Base-by-base conservation (phyloP, 53 echinoderm and acorn worm species). In the Mesocentrotus franciscanus region DNA sequence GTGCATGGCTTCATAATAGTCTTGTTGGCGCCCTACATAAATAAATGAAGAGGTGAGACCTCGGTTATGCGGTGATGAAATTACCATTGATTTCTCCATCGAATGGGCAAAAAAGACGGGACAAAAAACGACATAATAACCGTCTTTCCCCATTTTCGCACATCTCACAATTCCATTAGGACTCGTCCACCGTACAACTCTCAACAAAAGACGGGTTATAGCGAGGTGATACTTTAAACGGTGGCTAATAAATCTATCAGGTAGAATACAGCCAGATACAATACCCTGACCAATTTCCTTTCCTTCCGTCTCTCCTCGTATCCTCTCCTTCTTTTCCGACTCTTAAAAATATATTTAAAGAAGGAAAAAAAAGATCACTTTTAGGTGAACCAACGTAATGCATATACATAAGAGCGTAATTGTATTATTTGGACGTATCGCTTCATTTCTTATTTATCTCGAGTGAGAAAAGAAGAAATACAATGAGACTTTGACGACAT, bases 161-260 rank as follows among this genome's bases (percentile, higher is more conserved):
- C 92, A 92, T 72, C 49, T 39, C 27, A 92, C 92, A 92, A 92
- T 92, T 92, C 92, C 92, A 92, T 92, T 92, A 92, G 92, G 13
- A 56, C 26, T 92, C 15, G 71, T 75, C 56, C 75, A 71, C 91
- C 66, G 92, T 66, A 20, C 64, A 64, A 24, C 35, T 56, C 66
- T 14, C 56, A 91, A 92, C 92, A 92, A 92, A 26, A 70, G 74
- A 32, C 92, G 56, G 75, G 92, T 74, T 92, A 92, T 32, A 13
- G 74, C 5, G 92, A 92, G 15, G 92, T 74, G 92, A 92, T 92
- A 92, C 74, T n/a, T 74, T 92, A 92, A 92, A 92, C 92, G 92
- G 34, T 72, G 75, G 92, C 92, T 92, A 92, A 92, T 92, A 92
- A 92, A 66, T 92, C 56, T 92, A 92, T 92, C 72, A 92, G 49